Conservation (phyloP, 2,113 vertebrate genomes). For the Morone chrysops region DNA sequence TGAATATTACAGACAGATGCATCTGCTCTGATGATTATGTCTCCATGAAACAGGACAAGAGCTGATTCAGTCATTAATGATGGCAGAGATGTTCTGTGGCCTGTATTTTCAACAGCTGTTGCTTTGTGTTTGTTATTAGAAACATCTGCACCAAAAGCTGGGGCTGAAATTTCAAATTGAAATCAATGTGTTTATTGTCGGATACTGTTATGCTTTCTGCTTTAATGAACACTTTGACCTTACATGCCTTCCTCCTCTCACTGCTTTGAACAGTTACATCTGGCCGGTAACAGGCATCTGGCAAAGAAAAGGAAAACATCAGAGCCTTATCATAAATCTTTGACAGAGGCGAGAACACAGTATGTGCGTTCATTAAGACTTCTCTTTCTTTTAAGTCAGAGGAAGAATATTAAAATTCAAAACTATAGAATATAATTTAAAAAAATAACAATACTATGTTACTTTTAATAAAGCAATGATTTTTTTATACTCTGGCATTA, state of each 20-base stretch:
- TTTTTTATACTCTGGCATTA: not conserved
- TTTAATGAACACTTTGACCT: constrained; percentile 5
- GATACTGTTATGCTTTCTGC: not conserved
- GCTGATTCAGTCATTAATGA: constrained; percentile 22
- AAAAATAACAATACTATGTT: not conserved
- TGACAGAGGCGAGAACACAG: not conserved
- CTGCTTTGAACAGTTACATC: constrained; percentile 20
- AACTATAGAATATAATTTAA: not conserved
- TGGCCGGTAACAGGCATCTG: constrained; percentile 13
- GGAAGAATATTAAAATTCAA: not conserved
- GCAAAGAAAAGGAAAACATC: constrained; percentile 25
- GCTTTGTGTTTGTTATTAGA: constrained; percentile 15
- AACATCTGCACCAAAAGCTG: constrained; percentile 55
- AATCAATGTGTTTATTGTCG: constrained; percentile 7
- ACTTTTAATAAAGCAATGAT: not conserved
- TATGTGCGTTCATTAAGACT: too few relatives aligned
- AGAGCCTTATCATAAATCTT: constrained; percentile 6
- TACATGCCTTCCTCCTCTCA: not conserved
- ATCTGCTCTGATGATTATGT: constrained; percentile 35
- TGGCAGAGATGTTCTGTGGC: constrained; percentile 2
- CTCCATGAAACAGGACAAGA: constrained; percentile 24
- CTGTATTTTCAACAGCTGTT: constrained; percentile 57
- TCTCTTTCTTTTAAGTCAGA: constrained; percentile 10
- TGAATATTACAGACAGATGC: constrained; percentile 18
- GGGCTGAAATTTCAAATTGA: constrained; percentile 34